Percentiles rank a stretch among this genome's conserved stretches.
Evolutionary conservation across 1,140 invertebrate species (phyloP).

Genomic region (Popillia japonica): DNA sequence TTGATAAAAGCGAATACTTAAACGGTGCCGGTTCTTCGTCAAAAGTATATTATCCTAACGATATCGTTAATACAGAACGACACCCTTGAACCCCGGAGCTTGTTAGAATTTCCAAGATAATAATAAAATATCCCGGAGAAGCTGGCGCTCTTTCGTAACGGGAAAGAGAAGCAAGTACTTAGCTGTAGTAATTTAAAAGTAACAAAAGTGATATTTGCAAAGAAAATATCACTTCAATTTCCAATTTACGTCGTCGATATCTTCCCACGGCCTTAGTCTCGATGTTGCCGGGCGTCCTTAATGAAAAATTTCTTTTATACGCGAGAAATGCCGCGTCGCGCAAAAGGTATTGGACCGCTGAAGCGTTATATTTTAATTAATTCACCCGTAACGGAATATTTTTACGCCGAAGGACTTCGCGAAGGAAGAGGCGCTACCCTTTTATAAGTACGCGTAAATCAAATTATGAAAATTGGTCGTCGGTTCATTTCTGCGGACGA

Average conservation of each 20-base stretch:
- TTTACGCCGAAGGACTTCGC: not conserved
- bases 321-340: not conserved
- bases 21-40: too few relatives aligned
- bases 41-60: too few relatives aligned
- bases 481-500: not conserved
- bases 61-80: too few relatives aligned
- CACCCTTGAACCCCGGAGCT: too few relatives aligned
- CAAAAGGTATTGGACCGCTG: not conserved
- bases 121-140: too few relatives aligned
- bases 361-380: conserved; percentile 19
- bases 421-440: not conserved
- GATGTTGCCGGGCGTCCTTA: not conserved
- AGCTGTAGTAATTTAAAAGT: not conserved
- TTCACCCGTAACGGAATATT: conserved; percentile 3
- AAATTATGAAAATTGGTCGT: conserved; percentile 13
- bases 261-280: not conserved
- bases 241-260: not conserved
- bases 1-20: too few relatives aligned
- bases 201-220: not conserved
- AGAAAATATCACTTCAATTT: not conserved
- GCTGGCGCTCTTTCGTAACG: too few relatives aligned
- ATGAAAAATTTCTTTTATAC: conserved; percentile 1
- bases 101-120: too few relatives aligned
- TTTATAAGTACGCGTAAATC: not conserved
- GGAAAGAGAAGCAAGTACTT: not conserved